Base-by-base conservation (phyloP, 2,888 invertebrate genomes). In the Andrena hattorfiana region DNA sequence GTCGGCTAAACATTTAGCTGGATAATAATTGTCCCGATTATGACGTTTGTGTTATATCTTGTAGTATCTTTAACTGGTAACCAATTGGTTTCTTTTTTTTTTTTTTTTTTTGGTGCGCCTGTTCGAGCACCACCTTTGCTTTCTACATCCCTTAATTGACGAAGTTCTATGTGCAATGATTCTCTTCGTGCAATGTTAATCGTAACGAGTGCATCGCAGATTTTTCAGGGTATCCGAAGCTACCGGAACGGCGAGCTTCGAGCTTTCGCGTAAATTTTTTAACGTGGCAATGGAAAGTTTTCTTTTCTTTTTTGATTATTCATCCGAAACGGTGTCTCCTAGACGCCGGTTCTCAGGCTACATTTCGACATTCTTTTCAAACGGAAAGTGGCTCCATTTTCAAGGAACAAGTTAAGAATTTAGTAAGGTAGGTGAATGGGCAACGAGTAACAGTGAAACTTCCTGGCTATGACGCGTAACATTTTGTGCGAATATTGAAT, bases 151-250 rank as follows among this genome's bases (percentile, higher is more conserved):
- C 48, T 63, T 75, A 79, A 62, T 78, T 77, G 70, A 69, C 79
- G 68, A 86, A 76, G 60, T 54, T 74, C 71, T 77, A 76, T 42
- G 64, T 32, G 63, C 77, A 70, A 66, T 66, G n/a, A 28, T 70
- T 68, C 75, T 54, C 63, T 71, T 76, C 63, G 85, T 87, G 88
- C 85, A 85, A 87, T 76, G 78, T 80, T 82, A 85, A 77, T 85
- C 77, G 82, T 88, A 88, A 88, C 88, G 80, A 88, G 88, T 88
- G 88, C 87, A 77, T 86, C 77, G 66, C 64, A 60, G 62, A 67
- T 78, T 71, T 71, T 64, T 35, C 71, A 60, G 73, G 74, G 54
- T 49, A 20, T 67, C 30, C 28, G 32, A 35, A 69, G 56, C 70
- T 63, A 60, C 30, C 51, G 35, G 77, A 75, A 84, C 75, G 68